Percentiles rank a stretch among this genome's conserved stretches.
Evolutionary conservation across 2,888 invertebrate genomes (phyloP).

Genomic region (Pseudeuparius sepicola): DNA sequence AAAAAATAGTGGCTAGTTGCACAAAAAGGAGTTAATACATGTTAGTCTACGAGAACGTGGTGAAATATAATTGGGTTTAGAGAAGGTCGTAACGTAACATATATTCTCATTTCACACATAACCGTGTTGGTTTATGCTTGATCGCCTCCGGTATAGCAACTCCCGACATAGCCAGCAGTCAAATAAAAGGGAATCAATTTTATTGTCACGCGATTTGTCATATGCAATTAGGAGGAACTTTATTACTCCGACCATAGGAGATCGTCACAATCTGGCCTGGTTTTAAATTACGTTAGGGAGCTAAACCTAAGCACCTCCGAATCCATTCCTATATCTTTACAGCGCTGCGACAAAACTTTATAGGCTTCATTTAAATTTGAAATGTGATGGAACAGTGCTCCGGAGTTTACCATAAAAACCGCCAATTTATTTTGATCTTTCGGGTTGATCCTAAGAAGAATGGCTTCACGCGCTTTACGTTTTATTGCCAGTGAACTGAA

Average conservation of each 20-base stretch:
- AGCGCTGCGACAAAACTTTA: slow-evolving; percentile 28
- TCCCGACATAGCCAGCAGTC: no score
- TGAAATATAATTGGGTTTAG: no score
- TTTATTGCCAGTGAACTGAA: slow-evolving; percentile 12
- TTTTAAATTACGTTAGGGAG: slow-evolving; percentile 20
- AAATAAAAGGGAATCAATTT: no score
- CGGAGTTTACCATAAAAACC: slow-evolving; percentile 23
- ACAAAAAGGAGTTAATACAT: no score
- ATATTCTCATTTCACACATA: no score
- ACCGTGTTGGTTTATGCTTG: no score
- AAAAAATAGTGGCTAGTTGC: no score
- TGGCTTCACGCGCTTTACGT: slow-evolving; percentile 16
- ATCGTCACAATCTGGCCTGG: no score
- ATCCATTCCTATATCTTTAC: slow-evolving; percentile 21
- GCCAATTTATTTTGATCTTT: slow-evolving; percentile 22
- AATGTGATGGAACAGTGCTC: slow-evolving; percentile 26
- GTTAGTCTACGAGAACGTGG: no score
- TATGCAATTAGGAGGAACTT: slow-evolving; percentile 28
- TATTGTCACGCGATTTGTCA: slow-evolving; percentile 30
- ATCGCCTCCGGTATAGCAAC: no score
- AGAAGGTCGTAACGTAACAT: no score
- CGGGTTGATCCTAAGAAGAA: slow-evolving; percentile 21
- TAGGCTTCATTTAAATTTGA: slow-evolving; percentile 32
- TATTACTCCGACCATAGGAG: slow-evolving; percentile 15
- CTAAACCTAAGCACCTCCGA: slow-evolving; percentile 15